Evolutionary conservation across 1,140 invertebrate species (phyloP).

Genomic region (Leptestheria dahalacensis): DNA sequence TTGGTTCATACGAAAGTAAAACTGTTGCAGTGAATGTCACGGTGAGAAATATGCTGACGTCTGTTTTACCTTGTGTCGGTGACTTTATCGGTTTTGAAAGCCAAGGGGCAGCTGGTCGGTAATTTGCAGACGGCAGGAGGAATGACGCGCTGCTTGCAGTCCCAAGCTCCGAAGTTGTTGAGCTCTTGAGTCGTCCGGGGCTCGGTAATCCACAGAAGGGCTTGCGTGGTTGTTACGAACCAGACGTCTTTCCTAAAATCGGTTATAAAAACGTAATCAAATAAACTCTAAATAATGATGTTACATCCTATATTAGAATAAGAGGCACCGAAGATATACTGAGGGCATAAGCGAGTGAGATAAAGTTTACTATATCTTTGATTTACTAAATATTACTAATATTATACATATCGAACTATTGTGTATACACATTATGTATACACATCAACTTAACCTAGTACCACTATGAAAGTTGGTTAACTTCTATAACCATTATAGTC

Average conservation of each 20-base stretch:
- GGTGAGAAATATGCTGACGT: constrained; percentile 1
- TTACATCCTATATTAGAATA: too few relatives aligned
- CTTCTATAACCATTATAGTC: too few relatives aligned
- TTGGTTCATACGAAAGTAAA: not conserved
- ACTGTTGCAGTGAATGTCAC: not conserved
- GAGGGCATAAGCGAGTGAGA: too few relatives aligned
- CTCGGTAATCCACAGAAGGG: constrained; percentile 77
- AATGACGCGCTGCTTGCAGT: constrained; percentile 53
- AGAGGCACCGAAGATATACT: too few relatives aligned
- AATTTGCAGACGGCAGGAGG: constrained; percentile 59
- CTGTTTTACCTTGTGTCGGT: constrained; percentile 52
- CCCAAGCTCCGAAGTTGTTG: constrained; percentile 59
- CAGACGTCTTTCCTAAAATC: constrained; percentile 62
- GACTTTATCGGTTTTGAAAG: constrained; percentile 57
- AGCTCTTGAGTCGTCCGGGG: constrained; percentile 53
- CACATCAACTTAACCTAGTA: too few relatives aligned
- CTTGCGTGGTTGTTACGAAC: constrained; percentile 79
- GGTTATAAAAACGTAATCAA: not conserved
- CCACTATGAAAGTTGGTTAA: too few relatives aligned
- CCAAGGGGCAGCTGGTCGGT: constrained; percentile 65
- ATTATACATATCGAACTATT: too few relatives aligned
- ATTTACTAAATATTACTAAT: too few relatives aligned
- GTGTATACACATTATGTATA: too few relatives aligned
- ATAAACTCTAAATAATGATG: too few relatives aligned
- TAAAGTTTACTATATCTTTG: too few relatives aligned